A percentile compares a stretch with the other conserved stretches of the same genome.
Conservation (phyloP, 2,113 vertebrate species). For the Dicaeum eximium region DNA sequence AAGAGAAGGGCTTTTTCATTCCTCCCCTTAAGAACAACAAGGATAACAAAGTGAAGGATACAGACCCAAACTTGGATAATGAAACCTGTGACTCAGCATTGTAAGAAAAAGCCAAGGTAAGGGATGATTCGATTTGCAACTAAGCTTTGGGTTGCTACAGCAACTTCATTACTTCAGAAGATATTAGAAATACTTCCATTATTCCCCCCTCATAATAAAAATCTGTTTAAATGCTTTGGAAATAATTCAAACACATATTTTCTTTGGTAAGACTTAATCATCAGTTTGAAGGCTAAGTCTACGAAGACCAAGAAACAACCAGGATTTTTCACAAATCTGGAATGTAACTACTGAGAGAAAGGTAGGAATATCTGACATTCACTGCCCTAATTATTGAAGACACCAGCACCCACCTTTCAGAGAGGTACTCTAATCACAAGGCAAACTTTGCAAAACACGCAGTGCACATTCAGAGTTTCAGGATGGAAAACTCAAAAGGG, state of each 20-base stretch:
- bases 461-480: background rate
- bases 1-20: background rate
- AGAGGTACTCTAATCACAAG: conserved; percentile 4
- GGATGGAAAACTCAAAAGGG: background rate
- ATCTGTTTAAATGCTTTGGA: background rate
- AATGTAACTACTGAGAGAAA: conserved; percentile 27
- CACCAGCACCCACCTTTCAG: background rate
- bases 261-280: background rate
- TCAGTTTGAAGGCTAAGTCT: background rate
- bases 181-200: background rate
- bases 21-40: background rate
- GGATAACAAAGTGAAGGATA: background rate
- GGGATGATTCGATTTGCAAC: background rate
- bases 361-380: conserved; percentile 6
- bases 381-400: background rate
- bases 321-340: background rate
- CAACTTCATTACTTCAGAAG: conserved; percentile 35
- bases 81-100: background rate
- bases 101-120: background rate
- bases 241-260: background rate
- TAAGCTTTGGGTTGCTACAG: background rate
- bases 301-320: background rate
- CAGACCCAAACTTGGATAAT: background rate
- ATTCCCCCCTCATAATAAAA: background rate
- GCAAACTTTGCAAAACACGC: background rate